Conservation (phyloP, 2,113 vertebrate species). For the Taurulus bubalis region DNA sequence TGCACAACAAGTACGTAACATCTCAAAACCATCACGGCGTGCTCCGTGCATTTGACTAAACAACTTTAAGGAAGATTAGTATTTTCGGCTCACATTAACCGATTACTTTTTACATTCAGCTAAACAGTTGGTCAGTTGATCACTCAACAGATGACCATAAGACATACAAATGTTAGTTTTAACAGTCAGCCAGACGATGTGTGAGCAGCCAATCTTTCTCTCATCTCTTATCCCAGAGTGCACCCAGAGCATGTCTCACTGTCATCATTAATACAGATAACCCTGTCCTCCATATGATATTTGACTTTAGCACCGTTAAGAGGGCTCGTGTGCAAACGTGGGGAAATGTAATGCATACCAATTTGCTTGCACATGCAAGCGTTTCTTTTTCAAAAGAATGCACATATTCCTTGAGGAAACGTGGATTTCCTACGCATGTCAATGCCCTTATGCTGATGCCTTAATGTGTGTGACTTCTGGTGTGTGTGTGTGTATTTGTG, state of each 20-base stretch:
- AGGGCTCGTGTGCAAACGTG: not conserved
- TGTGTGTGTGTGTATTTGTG: conserved; percentile 3
- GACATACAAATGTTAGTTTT: not conserved
- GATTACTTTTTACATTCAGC: conserved; percentile 23
- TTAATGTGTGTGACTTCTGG: conserved; percentile 3
- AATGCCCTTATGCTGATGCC: not conserved
- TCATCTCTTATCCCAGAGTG: conserved; percentile 2
- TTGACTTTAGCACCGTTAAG: conserved; percentile 46
- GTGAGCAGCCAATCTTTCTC: not conserved
- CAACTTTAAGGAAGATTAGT: conserved; percentile 55
- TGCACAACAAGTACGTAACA: conserved; percentile 4
- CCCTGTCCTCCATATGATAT: conserved; percentile 13
- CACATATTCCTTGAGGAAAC: not conserved
- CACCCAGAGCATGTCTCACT: conserved; percentile 7
- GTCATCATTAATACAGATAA: conserved; percentile 23
- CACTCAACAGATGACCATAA: conserved; percentile 26
- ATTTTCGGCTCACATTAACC: conserved; percentile 48
- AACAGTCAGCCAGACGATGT: conserved; percentile 4
- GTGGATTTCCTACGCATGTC: not conserved
- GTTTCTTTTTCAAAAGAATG: not conserved
- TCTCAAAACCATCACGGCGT: conserved; percentile 10
- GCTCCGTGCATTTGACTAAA: conserved; percentile 49
- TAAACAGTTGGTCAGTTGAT: conserved; percentile 22
- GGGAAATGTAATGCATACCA: not conserved
- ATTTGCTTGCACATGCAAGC: conserved; percentile 8